Conservation (phyloP, 2,888 invertebrate species). For the Calliphora vomitoria region DNA sequence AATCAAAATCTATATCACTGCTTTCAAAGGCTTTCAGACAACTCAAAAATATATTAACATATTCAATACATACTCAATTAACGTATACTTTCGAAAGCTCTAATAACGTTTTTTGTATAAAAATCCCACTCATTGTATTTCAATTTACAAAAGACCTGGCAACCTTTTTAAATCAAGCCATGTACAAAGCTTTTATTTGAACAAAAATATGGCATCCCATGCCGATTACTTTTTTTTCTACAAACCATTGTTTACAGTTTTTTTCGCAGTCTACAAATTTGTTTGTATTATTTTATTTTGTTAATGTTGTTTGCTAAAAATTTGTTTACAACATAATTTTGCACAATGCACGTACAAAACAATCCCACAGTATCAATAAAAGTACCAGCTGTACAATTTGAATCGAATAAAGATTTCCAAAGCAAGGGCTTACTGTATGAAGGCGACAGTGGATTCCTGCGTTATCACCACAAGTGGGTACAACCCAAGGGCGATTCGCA, state of each 20-base stretch:
- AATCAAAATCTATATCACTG: no score
- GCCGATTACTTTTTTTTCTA: background rate
- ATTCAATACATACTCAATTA: no score
- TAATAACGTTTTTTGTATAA: background rate
- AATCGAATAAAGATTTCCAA: conserved; percentile 78
- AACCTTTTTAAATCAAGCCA: background rate
- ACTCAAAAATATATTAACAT: no score
- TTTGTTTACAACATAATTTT: background rate
- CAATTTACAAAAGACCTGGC: background rate
- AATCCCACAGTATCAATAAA: conserved; percentile 66
- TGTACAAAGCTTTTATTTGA: background rate
- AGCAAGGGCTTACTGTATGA: conserved; percentile 75
- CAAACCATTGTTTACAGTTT: conserved; percentile 27
- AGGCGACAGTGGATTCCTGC: conserved; percentile 78
- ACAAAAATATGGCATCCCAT: background rate
- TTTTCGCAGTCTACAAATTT: conserved; percentile 18
- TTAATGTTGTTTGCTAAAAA: conserved; percentile 9
- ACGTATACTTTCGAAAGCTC: no score
- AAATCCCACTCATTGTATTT: background rate
- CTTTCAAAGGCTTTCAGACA: no score
- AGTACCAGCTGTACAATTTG: conserved; percentile 76
- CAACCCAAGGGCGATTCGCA: conserved; percentile 68
- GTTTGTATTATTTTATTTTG: background rate
- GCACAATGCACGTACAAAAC: conserved; percentile 63
- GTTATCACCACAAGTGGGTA: conserved; percentile 75